Percentiles rank a stretch among this genome's conserved stretches.
Evolutionary conservation across 2,888 invertebrate species (phyloP).

Genomic region (Synanthedon tipuliformis): DNA sequence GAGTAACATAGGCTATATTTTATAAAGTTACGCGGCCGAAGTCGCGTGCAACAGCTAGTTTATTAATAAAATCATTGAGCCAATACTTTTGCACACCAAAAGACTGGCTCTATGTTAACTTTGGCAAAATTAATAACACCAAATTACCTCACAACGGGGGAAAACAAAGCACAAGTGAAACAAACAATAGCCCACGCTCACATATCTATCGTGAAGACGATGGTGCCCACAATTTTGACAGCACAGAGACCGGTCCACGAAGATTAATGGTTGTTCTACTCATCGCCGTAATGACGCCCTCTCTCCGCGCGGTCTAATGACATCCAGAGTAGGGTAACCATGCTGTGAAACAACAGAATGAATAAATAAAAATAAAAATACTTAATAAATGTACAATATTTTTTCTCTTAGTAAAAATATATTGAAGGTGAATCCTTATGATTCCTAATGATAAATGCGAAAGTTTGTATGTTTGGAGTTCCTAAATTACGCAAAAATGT

Average conservation of each 20-base stretch:
- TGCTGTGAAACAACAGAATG: neutral
- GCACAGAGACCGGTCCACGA: slow-evolving; percentile 55
- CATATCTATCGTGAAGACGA: slow-evolving; percentile 31
- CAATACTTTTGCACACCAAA: neutral
- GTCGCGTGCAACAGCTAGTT: too few relatives aligned
- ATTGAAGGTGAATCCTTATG: too few relatives aligned
- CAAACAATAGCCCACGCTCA: slow-evolving; percentile 20
- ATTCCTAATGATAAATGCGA: too few relatives aligned
- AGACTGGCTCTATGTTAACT: neutral
- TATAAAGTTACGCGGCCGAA: too few relatives aligned
- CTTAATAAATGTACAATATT: neutral
- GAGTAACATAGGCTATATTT: too few relatives aligned
- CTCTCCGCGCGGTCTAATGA: slow-evolving; percentile 61
- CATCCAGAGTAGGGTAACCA: slow-evolving; percentile 46
- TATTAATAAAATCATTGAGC: too few relatives aligned
- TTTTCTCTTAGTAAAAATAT: too few relatives aligned
- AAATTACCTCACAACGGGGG: slow-evolving; percentile 4
- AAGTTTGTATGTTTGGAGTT: too few relatives aligned
- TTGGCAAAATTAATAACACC: neutral
- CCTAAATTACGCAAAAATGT: too few relatives aligned
- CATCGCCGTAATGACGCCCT: slow-evolving; percentile 68
- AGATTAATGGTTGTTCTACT: slow-evolving; percentile 66
- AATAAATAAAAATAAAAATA: neutral
- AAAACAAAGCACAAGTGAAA: slow-evolving; percentile 25
- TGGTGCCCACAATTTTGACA: slow-evolving; percentile 68